Evolutionary conservation across 2,888 invertebrate species (phyloP), one percentile per base, ranked within the genome.

Genomic region (Polia nebulosa): DNA sequence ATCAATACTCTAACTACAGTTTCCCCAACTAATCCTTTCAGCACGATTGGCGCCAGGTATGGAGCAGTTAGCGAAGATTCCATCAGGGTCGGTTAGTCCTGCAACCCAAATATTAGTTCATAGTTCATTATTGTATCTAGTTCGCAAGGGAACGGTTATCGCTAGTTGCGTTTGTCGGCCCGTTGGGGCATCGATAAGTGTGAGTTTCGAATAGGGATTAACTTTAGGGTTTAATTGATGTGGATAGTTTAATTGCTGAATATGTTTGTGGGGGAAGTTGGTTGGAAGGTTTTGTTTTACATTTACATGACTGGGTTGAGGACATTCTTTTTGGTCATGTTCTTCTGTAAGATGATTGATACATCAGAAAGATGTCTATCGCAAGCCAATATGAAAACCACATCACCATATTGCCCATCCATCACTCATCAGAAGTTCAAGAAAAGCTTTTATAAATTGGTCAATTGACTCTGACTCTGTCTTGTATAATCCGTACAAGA

Each of bases 61-160:
- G 55, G 60, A 57, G 13, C n/a, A 59, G 58, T 77, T 73, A 36
- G 36, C 34, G 51, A 67, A 61, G 66, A 76, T 69, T 67, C 29
- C 58, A 66, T 60, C 67, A 45, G 76, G 83, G 83, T 83, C 78
- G 81, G 82, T 86, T 87, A 84, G 90, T 87, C 85, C 81, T 86
- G 79, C 68, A 85, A 87, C 82, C 83, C 87, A 89, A 89, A 90
- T 90, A 91, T 90, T 90, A 85, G 89, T 85, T 85, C 82, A 87
- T 87, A 85, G 90, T 85, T 87, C 82, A 87, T 87, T 85, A 87
- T 87, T 85, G 86, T 87, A 82, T 83, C 81, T 78, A 80, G 82
- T 77, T 86, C 82, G 75, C 83, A 36, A 73, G 86, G 87, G 89
- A 86, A 83, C 85, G 81, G 88, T 88, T 91, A 88, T 89, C 88